phyloP scores from a whole-genome alignment of 2,113 vertebrate genomes.

The Hiodon alosoides region DNA sequence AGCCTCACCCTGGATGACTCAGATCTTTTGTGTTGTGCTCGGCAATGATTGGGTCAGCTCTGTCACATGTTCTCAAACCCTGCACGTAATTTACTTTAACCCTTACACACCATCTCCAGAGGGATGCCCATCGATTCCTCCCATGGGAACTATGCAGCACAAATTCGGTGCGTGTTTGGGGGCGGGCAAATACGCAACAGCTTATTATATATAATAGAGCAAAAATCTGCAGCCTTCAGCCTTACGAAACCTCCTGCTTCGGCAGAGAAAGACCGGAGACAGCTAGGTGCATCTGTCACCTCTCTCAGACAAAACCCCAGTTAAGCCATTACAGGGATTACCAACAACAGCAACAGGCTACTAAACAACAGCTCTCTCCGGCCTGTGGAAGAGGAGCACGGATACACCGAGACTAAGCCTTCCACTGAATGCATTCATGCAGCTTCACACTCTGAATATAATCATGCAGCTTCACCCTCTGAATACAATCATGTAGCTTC shows the following conservation, averaged over 20 bases:
- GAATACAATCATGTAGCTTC: neutral
- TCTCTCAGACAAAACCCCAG: neutral
- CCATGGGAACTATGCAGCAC: too few species aligned
- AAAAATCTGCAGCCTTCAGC: too few species aligned
- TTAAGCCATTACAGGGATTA: neutral
- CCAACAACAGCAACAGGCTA: neutral
- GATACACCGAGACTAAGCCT: neutral
- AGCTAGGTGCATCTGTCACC: neutral
- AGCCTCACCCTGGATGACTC: constrained; percentile 13
- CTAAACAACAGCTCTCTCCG: neutral
- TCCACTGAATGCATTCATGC: neutral
- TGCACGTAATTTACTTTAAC: neutral
- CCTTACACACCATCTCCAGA: too few species aligned
- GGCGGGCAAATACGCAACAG: too few species aligned
- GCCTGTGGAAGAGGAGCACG: neutral
- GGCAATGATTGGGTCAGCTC: neutral
- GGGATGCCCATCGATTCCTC: too few species aligned
- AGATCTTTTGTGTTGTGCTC: constrained; percentile 10
- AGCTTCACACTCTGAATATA: neutral
- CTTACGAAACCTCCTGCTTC: too few species aligned
- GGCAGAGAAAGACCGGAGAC: too few species aligned
- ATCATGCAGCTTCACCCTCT: neutral
- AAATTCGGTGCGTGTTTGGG: too few species aligned
- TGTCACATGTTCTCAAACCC: neutral
- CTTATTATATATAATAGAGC: too few species aligned